phyloP scores from a whole-genome alignment of 2,888 invertebrate genomes.

The Blastobasis adustella region DNA sequence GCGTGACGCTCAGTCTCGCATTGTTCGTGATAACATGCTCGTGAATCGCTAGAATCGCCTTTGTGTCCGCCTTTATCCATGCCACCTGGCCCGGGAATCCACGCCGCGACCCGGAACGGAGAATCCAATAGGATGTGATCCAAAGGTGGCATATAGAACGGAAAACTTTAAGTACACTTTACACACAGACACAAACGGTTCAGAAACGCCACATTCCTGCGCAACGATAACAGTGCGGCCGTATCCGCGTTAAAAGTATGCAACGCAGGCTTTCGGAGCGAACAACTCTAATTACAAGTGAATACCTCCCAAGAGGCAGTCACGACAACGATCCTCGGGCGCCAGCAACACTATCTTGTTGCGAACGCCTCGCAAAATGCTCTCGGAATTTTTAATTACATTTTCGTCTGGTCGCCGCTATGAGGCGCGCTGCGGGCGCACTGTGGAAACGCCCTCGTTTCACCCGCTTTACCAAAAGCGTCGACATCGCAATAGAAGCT shows the following conservation, averaged over 20 bases:
- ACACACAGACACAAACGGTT: neutral
- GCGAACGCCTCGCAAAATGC: conserved; percentile 67
- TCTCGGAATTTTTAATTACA: conserved; percentile 75
- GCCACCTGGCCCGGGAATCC: conserved; percentile 80
- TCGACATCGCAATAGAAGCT: conserved; percentile 74
- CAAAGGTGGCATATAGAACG: conserved; percentile 20
- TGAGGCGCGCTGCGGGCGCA: conserved; percentile 43
- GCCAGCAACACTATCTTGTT: conserved; percentile 70
- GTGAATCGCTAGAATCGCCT: conserved; percentile 94
- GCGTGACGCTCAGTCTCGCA: conserved; percentile 90
- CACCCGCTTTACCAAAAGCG: conserved; percentile 69
- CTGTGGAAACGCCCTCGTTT: conserved; percentile 59
- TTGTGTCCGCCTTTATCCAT: conserved; percentile 96
- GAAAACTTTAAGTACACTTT: conserved; percentile 16
- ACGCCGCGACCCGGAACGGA: conserved; percentile 16
- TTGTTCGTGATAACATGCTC: conserved; percentile 96
- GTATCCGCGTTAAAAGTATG: conserved; percentile 39
- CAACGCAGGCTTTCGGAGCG: conserved; percentile 52
- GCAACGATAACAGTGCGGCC: conserved; percentile 22
- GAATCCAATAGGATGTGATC: conserved; percentile 4
- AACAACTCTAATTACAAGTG: conserved; percentile 68
- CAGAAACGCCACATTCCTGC: conserved; percentile 31
- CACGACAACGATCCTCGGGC: conserved; percentile 61
- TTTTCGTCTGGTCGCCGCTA: conserved; percentile 70
- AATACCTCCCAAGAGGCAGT: conserved; percentile 67